A percentile compares a stretch with the other conserved stretches of the same genome.
Conservation (phyloP, 1,140 invertebrate genomes). For the Geopemphigus sp. region DNA sequence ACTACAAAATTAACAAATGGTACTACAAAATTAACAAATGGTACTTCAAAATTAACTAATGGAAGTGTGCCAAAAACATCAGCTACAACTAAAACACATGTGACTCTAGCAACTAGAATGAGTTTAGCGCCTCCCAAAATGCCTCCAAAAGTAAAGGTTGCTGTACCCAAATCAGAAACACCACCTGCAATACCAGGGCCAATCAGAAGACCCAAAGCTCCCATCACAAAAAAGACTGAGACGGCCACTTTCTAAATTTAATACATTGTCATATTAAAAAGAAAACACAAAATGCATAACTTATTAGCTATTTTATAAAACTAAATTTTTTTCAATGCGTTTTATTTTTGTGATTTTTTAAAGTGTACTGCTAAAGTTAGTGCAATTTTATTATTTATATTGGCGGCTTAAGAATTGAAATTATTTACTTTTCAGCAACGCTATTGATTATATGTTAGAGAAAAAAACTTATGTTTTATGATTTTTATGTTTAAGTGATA, state of each 20-base stretch:
- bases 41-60: constrained; percentile 24
- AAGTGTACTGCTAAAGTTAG: constrained; percentile 34
- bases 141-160: constrained; percentile 36
- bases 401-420: constrained; percentile 16
- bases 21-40: constrained; percentile 24
- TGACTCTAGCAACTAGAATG: constrained; percentile 41
- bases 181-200: constrained; percentile 33
- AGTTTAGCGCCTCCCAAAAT: constrained; percentile 43
- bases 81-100: not conserved
- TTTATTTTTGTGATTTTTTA: constrained; percentile 45
- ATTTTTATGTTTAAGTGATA: constrained; percentile 44
- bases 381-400: constrained; percentile 20
- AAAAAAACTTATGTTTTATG: constrained; percentile 37
- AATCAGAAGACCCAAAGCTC: constrained; percentile 42
- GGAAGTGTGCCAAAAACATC: constrained; percentile 8
- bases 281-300: constrained; percentile 17
- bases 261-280: not conserved
- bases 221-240: constrained; percentile 45
- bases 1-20: constrained; percentile 38
- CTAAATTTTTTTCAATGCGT: constrained; percentile 36
- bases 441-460: not conserved
- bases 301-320: constrained; percentile 41
- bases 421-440: constrained; percentile 28
- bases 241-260: constrained; percentile 47
- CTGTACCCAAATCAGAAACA: constrained; percentile 18